phyloP scores from a whole-genome alignment of 1,140 invertebrate genomes.

The Anthonomus grandis region DNA sequence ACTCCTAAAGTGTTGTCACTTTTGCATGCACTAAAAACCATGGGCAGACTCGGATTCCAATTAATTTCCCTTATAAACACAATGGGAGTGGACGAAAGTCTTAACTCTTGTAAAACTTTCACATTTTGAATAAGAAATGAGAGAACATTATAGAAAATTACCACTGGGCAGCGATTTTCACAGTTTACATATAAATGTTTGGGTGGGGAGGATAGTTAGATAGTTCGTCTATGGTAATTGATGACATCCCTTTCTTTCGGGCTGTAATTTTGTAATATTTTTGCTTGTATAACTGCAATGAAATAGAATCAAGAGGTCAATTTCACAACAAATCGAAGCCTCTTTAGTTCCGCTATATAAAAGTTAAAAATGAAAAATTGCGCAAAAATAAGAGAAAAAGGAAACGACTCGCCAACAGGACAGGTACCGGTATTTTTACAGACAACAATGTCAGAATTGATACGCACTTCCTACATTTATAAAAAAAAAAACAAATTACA shows the following conservation, averaged over 20 bases:
- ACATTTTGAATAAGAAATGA: conserved; percentile 54
- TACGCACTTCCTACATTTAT: too few species aligned
- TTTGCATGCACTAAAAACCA: conserved; percentile 54
- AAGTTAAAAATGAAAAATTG: too few species aligned
- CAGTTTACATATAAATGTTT: conserved; percentile 58
- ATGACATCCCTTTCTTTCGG: conserved; percentile 43
- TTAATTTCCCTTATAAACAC: conserved; percentile 48
- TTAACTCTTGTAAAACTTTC: conserved; percentile 47
- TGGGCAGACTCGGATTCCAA: conserved; percentile 59
- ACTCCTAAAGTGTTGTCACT: conserved; percentile 52
- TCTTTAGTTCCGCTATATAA: too few species aligned
- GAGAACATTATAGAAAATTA: conserved; percentile 57
- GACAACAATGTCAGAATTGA: too few species aligned
- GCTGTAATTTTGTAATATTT: conserved; percentile 43
- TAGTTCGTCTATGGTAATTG: conserved; percentile 48
- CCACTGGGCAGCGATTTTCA: conserved; percentile 54
- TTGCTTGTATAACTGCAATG: conserved; percentile 49
- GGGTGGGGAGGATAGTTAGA: conserved; percentile 50
- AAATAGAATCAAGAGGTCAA: conserved; percentile 30
- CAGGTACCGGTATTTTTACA: too few species aligned
- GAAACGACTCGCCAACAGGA: too few species aligned
- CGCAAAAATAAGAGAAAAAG: too few species aligned
- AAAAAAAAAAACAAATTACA: too few species aligned
- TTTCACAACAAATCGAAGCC: too few species aligned
- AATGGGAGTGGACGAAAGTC: conserved; percentile 49